Base-by-base conservation (phyloP, 1,140 invertebrate species). In the Drosophila ironensis region DNA sequence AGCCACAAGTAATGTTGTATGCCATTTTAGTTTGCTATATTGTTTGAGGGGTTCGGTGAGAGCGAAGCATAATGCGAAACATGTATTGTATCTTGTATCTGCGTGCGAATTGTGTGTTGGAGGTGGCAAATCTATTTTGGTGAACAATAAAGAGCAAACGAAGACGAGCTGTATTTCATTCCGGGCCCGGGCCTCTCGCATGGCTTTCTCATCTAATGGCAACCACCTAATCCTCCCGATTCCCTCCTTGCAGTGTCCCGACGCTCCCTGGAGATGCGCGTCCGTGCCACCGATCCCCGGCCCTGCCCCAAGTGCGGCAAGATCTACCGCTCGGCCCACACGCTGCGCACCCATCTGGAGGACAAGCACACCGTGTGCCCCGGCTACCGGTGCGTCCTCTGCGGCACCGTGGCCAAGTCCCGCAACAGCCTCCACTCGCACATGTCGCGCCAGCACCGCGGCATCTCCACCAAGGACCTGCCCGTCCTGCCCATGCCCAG, bases 271-370 rank as follows among this genome's bases (percentile, higher is more conserved):
- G 96, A 97, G 75, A 93, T 97, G 92, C 92, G 96, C 73, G 96
- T 98, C 9, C 92, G 96, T 67, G 96, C 96, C 0, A 98, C 96
- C 9, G 96, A 98, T 91, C 96, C 96, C 0, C 91, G 96, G 19
- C 96, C 96, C 0, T 98, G 96, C 90, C 96, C 96, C 5, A 97
- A 97, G 89, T 97, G 96, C 89, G 96, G 96, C 1, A 98, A 98
- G 91, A 97, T 97, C 87, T 97, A 98, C 89, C 92, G 96, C 17
- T 97, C 96, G 3, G 96, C 96, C 1, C 96, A 97, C 88, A 97
- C 96, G 0, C 91, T 97, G 54, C 92, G 96, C 38, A 97, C 96
- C 3, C 96, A 97, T 91, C 91, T 97, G 51, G 96, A 97, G 90
- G 96, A 97, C 88, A 97, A 97, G 88, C 96, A 97, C 90, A 97